Evolutionary conservation across 1,140 invertebrate genomes (phyloP), one percentile per base, ranked within the genome.

Genomic region (Glossosoma conforme): DNA sequence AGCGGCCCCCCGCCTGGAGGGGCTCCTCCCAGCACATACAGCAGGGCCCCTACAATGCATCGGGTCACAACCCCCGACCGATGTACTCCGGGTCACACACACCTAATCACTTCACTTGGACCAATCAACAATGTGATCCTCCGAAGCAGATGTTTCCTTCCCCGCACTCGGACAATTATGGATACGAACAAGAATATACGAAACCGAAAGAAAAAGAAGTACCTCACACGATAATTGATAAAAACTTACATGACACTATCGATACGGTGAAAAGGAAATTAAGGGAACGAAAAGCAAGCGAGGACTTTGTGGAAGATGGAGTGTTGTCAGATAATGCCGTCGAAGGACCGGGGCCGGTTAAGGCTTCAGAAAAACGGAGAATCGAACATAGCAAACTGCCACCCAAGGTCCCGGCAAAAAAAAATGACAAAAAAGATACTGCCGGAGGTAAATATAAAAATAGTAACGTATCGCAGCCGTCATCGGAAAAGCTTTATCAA

Each of bases 221-320:
- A n/a, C 24, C 17, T 25, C 38, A 44, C 25, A 35, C 28, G 43
- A 35, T 46, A 1, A 30, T 30, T 22, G 56, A 58, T 20, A 18
- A 48, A 44, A 21, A 38, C 33, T 35, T 58, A 18, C 14, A 35
- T 25, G 56, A 54, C 30, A 52, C 52, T 1, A 58, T 58, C 11
- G 44, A 58, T 25, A 51, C 48, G 1, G 56, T 58, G 5, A 58
- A 58, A 41, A 19, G 44, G 40, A 58, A 54, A 40, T 35, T 58
- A 17, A 54, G 38, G 20, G 47, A 51, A 15, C 36, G 48, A n/a
- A 54, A 54, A 38, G 40, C 33, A 14, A 54, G 48, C 32, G 52
- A 54, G 38, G 44, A 57, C 15, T 36, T 19, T 21, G 13, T 13
- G n/a, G 10, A 22, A 6, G 44, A 38, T 24, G 28, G 18, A 30